phyloP scores from a whole-genome alignment of 2,888 invertebrate genomes.

The Drosophila testacea region DNA sequence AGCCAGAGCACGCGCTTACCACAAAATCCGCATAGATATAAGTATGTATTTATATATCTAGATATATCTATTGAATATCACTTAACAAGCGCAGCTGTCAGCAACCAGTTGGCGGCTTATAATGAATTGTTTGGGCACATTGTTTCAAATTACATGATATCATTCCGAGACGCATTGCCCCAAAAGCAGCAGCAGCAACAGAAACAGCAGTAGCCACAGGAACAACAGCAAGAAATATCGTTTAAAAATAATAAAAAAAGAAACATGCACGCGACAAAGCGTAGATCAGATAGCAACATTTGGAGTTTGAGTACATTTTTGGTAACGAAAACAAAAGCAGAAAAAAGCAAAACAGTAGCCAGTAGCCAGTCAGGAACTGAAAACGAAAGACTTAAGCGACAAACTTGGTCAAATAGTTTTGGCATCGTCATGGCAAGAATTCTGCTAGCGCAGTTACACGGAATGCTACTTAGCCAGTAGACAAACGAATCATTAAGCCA shows the following conservation, averaged over 20 bases:
- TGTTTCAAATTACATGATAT: slow-evolving; percentile 78
- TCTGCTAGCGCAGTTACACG: slow-evolving; percentile 30
- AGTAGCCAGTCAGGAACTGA: slow-evolving; percentile 26
- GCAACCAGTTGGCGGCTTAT: slow-evolving; percentile 69
- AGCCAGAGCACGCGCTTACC: slow-evolving; percentile 42
- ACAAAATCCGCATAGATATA: slow-evolving; percentile 21
- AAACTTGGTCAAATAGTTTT: slow-evolving; percentile 45
- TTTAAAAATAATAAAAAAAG: slow-evolving; percentile 10
- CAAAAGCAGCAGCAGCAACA: slow-evolving; percentile 19
- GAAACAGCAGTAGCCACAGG: slow-evolving; percentile 5
- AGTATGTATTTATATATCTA: slow-evolving; percentile 24
- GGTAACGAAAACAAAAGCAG: slow-evolving; percentile 14
- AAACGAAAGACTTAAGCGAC: slow-evolving; percentile 50
- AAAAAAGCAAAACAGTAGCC: slow-evolving; percentile 16
- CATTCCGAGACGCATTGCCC: slow-evolving; percentile 40
- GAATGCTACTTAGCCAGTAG: slow-evolving; percentile 33
- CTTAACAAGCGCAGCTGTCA: slow-evolving; percentile 79
- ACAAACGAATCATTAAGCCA: slow-evolving; percentile 16
- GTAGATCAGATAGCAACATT: slow-evolving; percentile 54
- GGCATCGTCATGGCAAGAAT: slow-evolving; percentile 38
- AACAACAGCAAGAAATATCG: slow-evolving; percentile 1
- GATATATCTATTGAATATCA: slow-evolving; percentile 75
- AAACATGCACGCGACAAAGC: slow-evolving; percentile 66
- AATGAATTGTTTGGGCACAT: slow-evolving; percentile 73
- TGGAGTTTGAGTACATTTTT: slow-evolving; percentile 37